These are phyloP conservation scores for Oncorhynchus gorbuscha DNA, from an alignment of 2,113 vertebrate genomes.

Conservation along the genomic window DNA sequence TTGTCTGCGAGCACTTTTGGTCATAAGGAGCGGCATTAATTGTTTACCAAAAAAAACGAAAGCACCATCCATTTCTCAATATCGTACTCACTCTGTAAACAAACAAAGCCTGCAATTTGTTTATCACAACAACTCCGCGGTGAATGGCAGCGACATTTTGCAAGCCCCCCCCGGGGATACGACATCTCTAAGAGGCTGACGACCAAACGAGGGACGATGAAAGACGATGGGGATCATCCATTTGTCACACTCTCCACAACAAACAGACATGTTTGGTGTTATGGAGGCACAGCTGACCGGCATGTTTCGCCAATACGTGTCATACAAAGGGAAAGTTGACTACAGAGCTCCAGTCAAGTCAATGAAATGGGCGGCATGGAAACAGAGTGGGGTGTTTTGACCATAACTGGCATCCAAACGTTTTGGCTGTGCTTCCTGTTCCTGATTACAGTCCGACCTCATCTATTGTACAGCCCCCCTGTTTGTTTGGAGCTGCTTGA, in stretches of 20 bases:
- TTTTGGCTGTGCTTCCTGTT: constrained; percentile 8
- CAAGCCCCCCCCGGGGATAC: constrained; percentile 40
- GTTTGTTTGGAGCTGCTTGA: constrained; percentile 54
- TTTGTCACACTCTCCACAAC: constrained; percentile 54
- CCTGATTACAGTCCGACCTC: background rate
- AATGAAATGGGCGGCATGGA: constrained; percentile 20
- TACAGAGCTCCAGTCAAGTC: constrained; percentile 13
- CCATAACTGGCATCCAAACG: constrained; percentile 1
- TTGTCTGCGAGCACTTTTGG: constrained; percentile 60
- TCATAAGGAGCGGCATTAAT: constrained; percentile 60
- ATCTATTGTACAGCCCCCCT: constrained; percentile 54
- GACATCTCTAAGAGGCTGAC: constrained; percentile 30
- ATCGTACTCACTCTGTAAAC: constrained; percentile 56
- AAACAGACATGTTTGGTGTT: constrained; percentile 38
- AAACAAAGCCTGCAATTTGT: constrained; percentile 51
- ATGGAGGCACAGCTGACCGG: constrained; percentile 41
- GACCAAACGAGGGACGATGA: constrained; percentile 40
- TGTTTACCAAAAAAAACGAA: constrained; percentile 56
- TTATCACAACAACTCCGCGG: constrained; percentile 40
- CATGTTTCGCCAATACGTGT: constrained; percentile 42
- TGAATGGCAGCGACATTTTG: constrained; percentile 11
- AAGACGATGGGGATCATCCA: constrained; percentile 30
- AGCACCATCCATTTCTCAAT: constrained; percentile 53
- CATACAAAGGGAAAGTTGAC: constrained; percentile 12
- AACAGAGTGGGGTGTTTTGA: background rate